Evolutionary conservation across 2,888 invertebrate species (phyloP), one percentile per base, ranked within the genome.

Genomic region (Steromphala cineraria): DNA sequence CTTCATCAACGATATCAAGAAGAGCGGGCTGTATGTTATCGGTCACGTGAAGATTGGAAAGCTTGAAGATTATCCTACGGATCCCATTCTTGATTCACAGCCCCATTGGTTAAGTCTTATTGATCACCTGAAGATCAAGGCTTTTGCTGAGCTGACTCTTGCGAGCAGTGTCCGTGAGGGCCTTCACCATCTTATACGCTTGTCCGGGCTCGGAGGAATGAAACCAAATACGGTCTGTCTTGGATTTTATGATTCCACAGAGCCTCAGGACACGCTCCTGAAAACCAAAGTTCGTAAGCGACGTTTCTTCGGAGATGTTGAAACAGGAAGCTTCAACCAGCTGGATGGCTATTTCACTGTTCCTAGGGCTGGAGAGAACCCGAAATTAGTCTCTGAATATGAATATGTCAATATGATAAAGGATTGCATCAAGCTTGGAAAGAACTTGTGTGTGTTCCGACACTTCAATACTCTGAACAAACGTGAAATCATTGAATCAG

Each of bases 181-280:
- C 2, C 95, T 99, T 67, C 97, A 97, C 82, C 99, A 99, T 94
- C 94, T 99, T 85, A 96, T 97, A 75, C 95, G 98, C 46, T 94
- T 99, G 82, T 96, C 98, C 0, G 99, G 99, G 2, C 96, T 99
- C 92, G 99, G 99, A 0, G 99, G 99, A 17, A 99, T 99, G 99
- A 99, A 99, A 93, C 99, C 99, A 0, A 99, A 99, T 92, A 99
- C 99, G 0, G 91, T 94, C 36, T 97, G 99, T 81, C 95, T 99
- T 53, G 99, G 99, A 21, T 99, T 98, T 94, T 95, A 97, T 86
- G 99, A 99, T 92, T 95, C 95, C 31, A 95, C 88, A 40, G 90
- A 94, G 0, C 96, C 97, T 0, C 94, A 94, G 55, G 97, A 98
- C 83, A 84, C 88, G 0, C 82, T 91, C 5, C 80, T 84, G 0